Percentiles rank a stretch among this genome's conserved stretches.
These are phyloP conservation scores for Halichondria panicea DNA, from an alignment of 37 sponge, comb jelly and placozoan species.

Conservation along the genomic window DNA sequence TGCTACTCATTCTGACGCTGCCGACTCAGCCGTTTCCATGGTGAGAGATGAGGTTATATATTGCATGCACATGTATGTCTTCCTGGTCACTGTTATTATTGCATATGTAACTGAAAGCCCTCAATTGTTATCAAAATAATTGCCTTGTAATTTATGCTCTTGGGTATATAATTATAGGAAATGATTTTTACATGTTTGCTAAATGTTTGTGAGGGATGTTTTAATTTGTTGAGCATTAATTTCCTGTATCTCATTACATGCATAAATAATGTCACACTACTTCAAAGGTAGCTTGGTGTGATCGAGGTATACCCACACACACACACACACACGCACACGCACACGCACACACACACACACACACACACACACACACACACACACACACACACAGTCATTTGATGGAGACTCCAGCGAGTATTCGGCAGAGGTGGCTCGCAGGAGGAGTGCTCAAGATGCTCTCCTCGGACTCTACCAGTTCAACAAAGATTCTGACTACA, in stretches of 20 bases:
- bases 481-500: not conserved
- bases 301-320: too few relatives aligned
- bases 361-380: conserved; percentile 22
- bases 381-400: conserved; percentile 41
- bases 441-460: conserved; percentile 13
- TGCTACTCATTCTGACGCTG: conserved; percentile 27
- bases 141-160: too few relatives aligned
- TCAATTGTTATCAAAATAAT: too few relatives aligned
- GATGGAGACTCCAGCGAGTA: conserved; percentile 5
- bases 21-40: conserved; percentile 66
- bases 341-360: conserved; percentile 14
- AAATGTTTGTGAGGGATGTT: too few relatives aligned
- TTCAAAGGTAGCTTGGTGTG: too few relatives aligned
- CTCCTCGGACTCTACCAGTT: conserved; percentile 26
- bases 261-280: too few relatives aligned
- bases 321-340: conserved; percentile 1
- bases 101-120: too few relatives aligned
- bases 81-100: too few relatives aligned
- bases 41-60: conserved; percentile 2
- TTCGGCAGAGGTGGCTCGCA: conserved; percentile 10
- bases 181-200: too few relatives aligned
- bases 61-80: not conserved
- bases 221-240: too few relatives aligned
- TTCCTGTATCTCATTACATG: too few relatives aligned
- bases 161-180: too few relatives aligned